Evolutionary conservation across 2,113 vertebrate genomes (phyloP).

Genomic region (Peromyscus polionotus): DNA sequence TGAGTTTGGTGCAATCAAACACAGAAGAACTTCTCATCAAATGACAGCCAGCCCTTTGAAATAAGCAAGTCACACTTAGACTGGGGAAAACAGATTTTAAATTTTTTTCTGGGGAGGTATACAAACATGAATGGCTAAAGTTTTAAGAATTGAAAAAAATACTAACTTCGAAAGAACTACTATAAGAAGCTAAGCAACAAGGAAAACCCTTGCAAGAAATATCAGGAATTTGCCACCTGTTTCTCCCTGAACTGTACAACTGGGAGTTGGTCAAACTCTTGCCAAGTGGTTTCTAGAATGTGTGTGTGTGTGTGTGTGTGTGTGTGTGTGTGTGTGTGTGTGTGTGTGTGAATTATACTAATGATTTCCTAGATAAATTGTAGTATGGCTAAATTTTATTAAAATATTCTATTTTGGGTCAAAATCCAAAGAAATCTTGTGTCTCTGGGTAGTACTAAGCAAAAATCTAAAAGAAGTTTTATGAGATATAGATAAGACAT

Average conservation of each 20-base stretch:
- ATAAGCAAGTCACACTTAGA: not conserved
- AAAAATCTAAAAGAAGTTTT: slow-evolving; percentile 88
- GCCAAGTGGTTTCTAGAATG: slow-evolving; percentile 86
- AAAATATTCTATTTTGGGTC: slow-evolving; percentile 92
- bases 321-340: not conserved
- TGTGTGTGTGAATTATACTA: not conserved
- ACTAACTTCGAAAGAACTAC: not conserved
- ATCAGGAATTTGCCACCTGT: not conserved
- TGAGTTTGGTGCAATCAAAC: not conserved
- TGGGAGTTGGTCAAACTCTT: not conserved
- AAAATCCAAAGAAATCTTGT: slow-evolving; percentile 91
- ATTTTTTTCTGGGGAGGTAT: slow-evolving; percentile 39
- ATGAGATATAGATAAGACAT: slow-evolving; percentile 93
- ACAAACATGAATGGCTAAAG: slow-evolving; percentile 26
- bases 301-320: not conserved
- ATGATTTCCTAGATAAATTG: slow-evolving; percentile 93
- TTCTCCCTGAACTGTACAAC: not conserved
- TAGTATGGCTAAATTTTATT: slow-evolving; percentile 89
- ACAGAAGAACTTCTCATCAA: not conserved
- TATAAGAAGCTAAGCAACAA: not conserved
- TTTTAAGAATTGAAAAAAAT: not conserved
- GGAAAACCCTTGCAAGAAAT: not conserved
- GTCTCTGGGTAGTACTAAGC: slow-evolving; percentile 89
- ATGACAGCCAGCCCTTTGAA: not conserved
- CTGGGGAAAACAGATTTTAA: slow-evolving; percentile 10